These are phyloP conservation scores for Eilema depressum DNA, from an alignment of 2,888 invertebrate species.

Conservation along the genomic window DNA sequence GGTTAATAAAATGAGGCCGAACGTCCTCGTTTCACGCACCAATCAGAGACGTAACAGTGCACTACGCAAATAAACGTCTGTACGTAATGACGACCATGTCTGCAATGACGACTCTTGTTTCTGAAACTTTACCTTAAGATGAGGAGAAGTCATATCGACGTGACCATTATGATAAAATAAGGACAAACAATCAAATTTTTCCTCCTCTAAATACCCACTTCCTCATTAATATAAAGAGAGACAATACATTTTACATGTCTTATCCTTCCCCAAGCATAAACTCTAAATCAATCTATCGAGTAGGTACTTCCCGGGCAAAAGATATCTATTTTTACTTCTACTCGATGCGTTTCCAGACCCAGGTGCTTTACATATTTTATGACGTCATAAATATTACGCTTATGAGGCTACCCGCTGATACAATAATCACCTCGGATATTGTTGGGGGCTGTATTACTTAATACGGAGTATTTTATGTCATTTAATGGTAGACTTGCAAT, in stretches of 20 bases:
- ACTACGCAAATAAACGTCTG: no score
- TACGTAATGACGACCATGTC: no score
- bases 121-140: no score
- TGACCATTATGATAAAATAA: no score
- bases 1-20: no score
- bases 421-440: constrained; percentile 52
- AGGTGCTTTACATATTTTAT: constrained; percentile 76
- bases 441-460: constrained; percentile 16
- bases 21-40: no score
- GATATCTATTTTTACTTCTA: constrained; percentile 36
- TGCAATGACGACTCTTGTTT: no score
- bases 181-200: no score
- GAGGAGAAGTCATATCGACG: no score
- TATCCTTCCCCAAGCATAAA: background rate
- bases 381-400: constrained; percentile 66
- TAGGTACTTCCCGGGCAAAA: background rate
- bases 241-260: background rate
- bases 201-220: no score
- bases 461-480: constrained; percentile 7
- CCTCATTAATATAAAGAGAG: background rate
- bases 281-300: constrained; percentile 3
- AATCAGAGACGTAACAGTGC: no score
- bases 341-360: constrained; percentile 60
- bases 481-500: background rate
- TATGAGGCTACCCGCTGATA: constrained; percentile 51